phyloP scores from a whole-genome alignment of 1,140 invertebrate genomes.

The Bombus picipes region DNA sequence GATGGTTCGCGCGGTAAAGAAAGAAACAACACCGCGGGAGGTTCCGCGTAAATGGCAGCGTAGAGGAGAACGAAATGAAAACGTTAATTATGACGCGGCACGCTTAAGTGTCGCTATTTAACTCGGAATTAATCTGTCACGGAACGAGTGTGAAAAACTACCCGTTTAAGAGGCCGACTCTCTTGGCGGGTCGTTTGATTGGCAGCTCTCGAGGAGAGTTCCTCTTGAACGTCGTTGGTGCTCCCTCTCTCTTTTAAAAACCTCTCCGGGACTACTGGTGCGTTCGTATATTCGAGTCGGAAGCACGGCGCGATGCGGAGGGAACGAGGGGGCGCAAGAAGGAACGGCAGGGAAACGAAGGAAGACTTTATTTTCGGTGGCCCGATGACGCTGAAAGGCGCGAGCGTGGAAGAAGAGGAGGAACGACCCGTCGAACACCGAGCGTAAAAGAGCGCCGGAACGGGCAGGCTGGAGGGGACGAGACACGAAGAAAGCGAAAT shows the following conservation, averaged over 20 bases:
- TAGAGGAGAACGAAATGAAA: conserved; percentile 2
- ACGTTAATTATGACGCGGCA: conserved; percentile 61
- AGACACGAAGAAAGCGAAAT: conserved; percentile 39
- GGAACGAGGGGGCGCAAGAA: conserved; percentile 42
- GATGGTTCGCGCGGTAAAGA: neutral
- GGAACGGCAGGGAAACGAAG: conserved; percentile 46
- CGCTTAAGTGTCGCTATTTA: conserved; percentile 63
- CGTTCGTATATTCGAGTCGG: conserved; percentile 55
- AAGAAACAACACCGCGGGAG: neutral
- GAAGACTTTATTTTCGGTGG: conserved; percentile 67
- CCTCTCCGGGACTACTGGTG: conserved; percentile 39
- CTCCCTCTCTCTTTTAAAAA: conserved; percentile 53
- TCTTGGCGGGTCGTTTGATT: conserved; percentile 62
- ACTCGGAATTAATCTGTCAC: conserved; percentile 66
- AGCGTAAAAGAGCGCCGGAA: neutral
- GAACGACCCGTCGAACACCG: conserved; percentile 46
- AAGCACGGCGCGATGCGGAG: conserved; percentile 48
- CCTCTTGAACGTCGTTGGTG: conserved; percentile 28
- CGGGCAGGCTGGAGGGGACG: conserved; percentile 15
- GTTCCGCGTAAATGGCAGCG: neutral
- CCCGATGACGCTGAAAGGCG: conserved; percentile 60
- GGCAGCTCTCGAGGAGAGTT: conserved; percentile 62
- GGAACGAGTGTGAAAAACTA: conserved; percentile 65
- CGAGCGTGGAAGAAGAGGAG: conserved; percentile 52
- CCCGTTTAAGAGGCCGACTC: conserved; percentile 64